Evolutionary conservation across 2,888 invertebrate genomes (phyloP).

Genomic region (Stenodema calcarata): DNA sequence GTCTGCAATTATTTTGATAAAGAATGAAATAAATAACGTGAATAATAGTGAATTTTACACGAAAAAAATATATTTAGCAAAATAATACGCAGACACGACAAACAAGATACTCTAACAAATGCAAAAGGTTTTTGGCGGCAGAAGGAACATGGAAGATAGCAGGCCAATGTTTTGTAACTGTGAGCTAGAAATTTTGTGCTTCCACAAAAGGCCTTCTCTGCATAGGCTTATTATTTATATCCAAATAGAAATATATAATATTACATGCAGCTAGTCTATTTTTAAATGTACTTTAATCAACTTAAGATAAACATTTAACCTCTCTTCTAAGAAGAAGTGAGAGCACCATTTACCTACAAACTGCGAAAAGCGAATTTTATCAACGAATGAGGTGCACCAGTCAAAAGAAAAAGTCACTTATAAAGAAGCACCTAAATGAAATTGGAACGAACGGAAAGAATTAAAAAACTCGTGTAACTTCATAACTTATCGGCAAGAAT

Average conservation of each 20-base stretch:
- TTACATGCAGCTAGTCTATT: not conserved
- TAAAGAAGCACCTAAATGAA: not conserved
- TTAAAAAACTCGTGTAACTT: not conserved
- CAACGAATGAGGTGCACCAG: not conserved
- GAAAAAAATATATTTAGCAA: conserved; percentile 22
- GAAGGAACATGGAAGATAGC: conserved; percentile 45
- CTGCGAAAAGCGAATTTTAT: not conserved
- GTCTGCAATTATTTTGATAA: conserved; percentile 29
- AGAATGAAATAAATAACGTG: conserved; percentile 44
- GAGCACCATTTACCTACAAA: not conserved
- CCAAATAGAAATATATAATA: not conserved
- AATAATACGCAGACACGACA: conserved; percentile 39
- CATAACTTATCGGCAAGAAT: not conserved
- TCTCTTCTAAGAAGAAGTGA: not conserved
- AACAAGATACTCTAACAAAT: conserved; percentile 1
- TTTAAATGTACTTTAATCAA: not conserved
- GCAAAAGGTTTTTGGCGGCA: conserved; percentile 39
- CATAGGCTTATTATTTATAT: conserved; percentile 21
- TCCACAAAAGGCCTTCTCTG: conserved; percentile 22
- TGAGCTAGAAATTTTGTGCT: conserved; percentile 38
- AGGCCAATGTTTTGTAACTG: conserved; percentile 20
- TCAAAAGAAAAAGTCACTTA: not conserved
- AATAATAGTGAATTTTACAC: conserved; percentile 28
- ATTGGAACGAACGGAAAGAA: not conserved
- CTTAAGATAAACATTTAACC: conserved; percentile 4